Evolutionary conservation across 2,797 vertebrate genomes (phyloP).

Genomic region (Gallinago solitaria): DNA sequence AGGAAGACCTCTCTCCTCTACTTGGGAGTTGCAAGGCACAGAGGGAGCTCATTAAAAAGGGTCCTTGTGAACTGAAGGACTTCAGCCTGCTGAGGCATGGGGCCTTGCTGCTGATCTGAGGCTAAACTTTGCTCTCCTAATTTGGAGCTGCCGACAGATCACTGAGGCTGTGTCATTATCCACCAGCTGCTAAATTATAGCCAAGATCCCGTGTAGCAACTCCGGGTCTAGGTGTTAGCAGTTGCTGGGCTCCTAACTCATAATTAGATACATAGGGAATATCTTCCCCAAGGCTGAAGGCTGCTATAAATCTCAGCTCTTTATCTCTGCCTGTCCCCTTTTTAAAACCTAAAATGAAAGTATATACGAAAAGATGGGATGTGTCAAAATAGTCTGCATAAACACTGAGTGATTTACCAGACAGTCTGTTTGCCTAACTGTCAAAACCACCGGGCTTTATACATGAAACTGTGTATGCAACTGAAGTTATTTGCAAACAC

Average conservation of each 20-base stretch:
- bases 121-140: constrained; percentile 55
- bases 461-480: constrained; percentile 51
- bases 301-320: constrained; percentile 54
- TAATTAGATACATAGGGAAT: constrained; percentile 58
- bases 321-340: constrained; percentile 58
- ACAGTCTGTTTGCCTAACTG: constrained; percentile 67
- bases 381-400: constrained; percentile 71
- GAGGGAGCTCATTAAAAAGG: constrained; percentile 57
- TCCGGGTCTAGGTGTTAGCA: constrained; percentile 51
- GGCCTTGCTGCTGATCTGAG: constrained; percentile 48
- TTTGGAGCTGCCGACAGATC: constrained; percentile 52
- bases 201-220: constrained; percentile 31
- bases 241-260: constrained; percentile 17
- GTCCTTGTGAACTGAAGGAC: constrained; percentile 42
- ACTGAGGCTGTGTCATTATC: constrained; percentile 47
- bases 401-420: constrained; percentile 69
- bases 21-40: background rate
- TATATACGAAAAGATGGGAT: constrained; percentile 60
- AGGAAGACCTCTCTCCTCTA: background rate
- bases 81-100: constrained; percentile 46
- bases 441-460: constrained; percentile 64
- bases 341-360: constrained; percentile 68
- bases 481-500: constrained; percentile 71
- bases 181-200: constrained; percentile 54
- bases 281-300: constrained; percentile 50